phyloP scores from a whole-genome alignment of 2,888 invertebrate species.

The Dascillus cervinus region DNA sequence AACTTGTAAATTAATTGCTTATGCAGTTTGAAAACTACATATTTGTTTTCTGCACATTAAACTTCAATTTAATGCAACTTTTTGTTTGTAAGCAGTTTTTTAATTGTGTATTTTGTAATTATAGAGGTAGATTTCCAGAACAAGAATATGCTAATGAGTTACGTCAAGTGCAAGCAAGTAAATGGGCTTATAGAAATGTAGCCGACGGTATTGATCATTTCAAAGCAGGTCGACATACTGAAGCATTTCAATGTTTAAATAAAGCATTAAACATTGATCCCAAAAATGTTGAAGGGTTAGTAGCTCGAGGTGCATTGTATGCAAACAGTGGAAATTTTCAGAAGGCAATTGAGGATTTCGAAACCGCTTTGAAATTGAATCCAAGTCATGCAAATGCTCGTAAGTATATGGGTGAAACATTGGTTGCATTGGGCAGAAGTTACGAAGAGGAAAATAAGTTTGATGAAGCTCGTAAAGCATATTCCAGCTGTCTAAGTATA shows the following conservation, averaged over 20 bases:
- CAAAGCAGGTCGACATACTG: conserved; percentile 85
- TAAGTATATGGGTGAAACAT: conserved; percentile 89
- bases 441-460: conserved; percentile 82
- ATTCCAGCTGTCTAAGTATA: conserved; percentile 74
- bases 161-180: conserved; percentile 83
- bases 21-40: too few relatives aligned
- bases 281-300: conserved; percentile 84
- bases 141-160: conserved; percentile 78
- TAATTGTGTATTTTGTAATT: conserved; percentile 1
- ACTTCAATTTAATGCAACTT: too few relatives aligned
- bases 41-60: too few relatives aligned
- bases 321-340: conserved; percentile 91
- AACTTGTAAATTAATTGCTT: too few relatives aligned
- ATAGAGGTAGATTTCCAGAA: conserved; percentile 67
- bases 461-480: conserved; percentile 77
- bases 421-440: conserved; percentile 81
- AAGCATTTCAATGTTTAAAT: conserved; percentile 91
- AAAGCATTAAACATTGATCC: conserved; percentile 89
- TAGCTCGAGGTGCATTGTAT: conserved; percentile 84
- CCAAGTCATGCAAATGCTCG: conserved; percentile 87
- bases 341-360: conserved; percentile 91
- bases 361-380: conserved; percentile 81
- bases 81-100: background rate
- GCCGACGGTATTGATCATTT: conserved; percentile 95
- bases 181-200: conserved; percentile 86